Evolutionary conservation across 92 coral and sea anemone genomes (phyloP).

Genomic region (Montipora capitata): DNA sequence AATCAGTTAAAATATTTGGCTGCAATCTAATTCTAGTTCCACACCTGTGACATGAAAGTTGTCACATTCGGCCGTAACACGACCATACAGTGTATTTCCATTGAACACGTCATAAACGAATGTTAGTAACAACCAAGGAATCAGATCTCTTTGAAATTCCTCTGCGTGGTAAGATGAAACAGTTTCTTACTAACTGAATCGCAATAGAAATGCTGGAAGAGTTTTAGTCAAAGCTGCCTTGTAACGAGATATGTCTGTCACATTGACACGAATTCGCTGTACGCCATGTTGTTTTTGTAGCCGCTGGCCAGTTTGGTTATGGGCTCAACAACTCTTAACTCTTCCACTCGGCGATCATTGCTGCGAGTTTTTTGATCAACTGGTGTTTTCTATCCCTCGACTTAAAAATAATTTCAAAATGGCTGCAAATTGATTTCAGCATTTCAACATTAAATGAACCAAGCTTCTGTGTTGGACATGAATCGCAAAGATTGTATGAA

Average conservation of each 20-base stretch:
- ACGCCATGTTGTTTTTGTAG: slow-evolving; percentile 22
- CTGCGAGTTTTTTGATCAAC: slow-evolving; percentile 16
- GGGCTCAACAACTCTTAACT: slow-evolving; percentile 1
- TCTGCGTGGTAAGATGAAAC: slow-evolving; percentile 24
- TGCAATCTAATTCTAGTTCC: background rate
- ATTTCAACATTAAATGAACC: slow-evolving; percentile 24
- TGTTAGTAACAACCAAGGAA: slow-evolving; percentile 24
- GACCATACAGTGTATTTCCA: background rate
- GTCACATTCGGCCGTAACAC: background rate
- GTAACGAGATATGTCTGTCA: slow-evolving; percentile 12
- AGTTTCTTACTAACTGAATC: background rate
- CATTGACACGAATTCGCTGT: slow-evolving; percentile 27
- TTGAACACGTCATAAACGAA: slow-evolving; percentile 21
- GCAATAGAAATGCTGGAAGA: slow-evolving; percentile 32
- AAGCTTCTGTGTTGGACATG: background rate
- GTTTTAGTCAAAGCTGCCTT: slow-evolving; percentile 9
- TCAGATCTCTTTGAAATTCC: slow-evolving; percentile 17
- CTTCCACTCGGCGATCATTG: slow-evolving; percentile 30
- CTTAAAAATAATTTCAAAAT: slow-evolving; percentile 52
- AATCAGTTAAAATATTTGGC: too few species aligned
- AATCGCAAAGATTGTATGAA: slow-evolving; percentile 28
- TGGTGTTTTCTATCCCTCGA: slow-evolving; percentile 27
- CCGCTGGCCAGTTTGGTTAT: slow-evolving; percentile 14
- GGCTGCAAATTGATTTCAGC: slow-evolving; percentile 53
- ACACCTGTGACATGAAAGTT: background rate